Conservation (phyloP, 1,140 invertebrate species). For the Magallana ariakensis region DNA sequence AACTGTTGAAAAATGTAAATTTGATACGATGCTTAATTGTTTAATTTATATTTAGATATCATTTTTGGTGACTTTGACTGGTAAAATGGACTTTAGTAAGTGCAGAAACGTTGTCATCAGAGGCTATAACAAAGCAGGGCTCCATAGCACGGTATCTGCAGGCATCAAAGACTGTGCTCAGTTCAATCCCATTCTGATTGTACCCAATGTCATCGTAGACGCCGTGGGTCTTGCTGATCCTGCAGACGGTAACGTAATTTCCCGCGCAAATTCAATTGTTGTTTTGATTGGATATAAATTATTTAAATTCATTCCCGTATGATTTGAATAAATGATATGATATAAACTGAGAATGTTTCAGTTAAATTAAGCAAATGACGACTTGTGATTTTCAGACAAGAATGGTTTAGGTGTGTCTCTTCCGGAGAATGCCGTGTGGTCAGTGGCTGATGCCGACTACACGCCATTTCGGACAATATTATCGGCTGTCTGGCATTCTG, state of each 20-base stretch:
- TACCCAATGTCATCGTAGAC: constrained; percentile 58
- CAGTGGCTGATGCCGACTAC: constrained; percentile 61
- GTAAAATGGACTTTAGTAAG: constrained; percentile 55
- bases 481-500: constrained; percentile 70
- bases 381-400: not conserved
- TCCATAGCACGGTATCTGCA: constrained; percentile 44
- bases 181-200: constrained; percentile 47
- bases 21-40: too few species aligned
- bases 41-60: not conserved
- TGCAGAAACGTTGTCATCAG: constrained; percentile 57
- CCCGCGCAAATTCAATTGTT: not conserved
- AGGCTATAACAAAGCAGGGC: constrained; percentile 59
- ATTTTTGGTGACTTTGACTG: constrained; percentile 11
- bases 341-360: too few species aligned
- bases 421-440: constrained; percentile 59
- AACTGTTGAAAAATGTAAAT: too few species aligned
- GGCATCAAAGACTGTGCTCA: constrained; percentile 60
- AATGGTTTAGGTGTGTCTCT: constrained; percentile 51
- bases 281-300: too few species aligned
- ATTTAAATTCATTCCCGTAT: too few species aligned
- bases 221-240: constrained; percentile 48
- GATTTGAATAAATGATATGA: too few species aligned
- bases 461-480: constrained; percentile 65
- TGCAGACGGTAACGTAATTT: constrained; percentile 22
- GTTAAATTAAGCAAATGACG: not conserved